Conservation (phyloP, 1,140 invertebrate species). For the Aleiodes sp. region DNA sequence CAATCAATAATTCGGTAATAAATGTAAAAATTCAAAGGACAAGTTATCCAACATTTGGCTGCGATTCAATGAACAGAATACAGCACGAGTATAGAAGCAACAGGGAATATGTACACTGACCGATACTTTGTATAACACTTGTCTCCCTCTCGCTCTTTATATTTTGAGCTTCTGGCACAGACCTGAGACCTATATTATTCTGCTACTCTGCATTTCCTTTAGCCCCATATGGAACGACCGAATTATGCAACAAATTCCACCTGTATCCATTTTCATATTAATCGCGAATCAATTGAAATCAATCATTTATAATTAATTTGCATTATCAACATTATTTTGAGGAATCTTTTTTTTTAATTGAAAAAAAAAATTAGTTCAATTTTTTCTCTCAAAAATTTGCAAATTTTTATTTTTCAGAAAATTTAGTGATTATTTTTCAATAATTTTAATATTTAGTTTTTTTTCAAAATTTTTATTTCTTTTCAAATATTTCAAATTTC, state of each 20-base stretch:
- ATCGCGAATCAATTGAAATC: neutral
- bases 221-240: neutral
- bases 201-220: slow-evolving; percentile 31
- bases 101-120: slow-evolving; percentile 28
- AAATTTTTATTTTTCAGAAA: too few relatives aligned
- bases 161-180: slow-evolving; percentile 64
- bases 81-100: slow-evolving; percentile 27
- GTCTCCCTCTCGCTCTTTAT: slow-evolving; percentile 42
- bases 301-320: neutral
- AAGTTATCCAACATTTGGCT: slow-evolving; percentile 49
- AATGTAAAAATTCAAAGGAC: neutral
- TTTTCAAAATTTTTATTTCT: too few relatives aligned
- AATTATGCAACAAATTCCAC: slow-evolving; percentile 3
- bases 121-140: slow-evolving; percentile 7
- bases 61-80: slow-evolving; percentile 37
- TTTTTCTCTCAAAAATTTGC: too few relatives aligned
- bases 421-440: too few relatives aligned
- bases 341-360: too few relatives aligned
- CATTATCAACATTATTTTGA: neutral
- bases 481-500: too few relatives aligned
- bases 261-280: neutral
- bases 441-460: too few relatives aligned
- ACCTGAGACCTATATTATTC: slow-evolving; percentile 59
- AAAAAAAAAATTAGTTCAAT: too few relatives aligned
- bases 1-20: too few relatives aligned